A percentile compares a stretch with the other conserved stretches of the same genome.
phyloP scores from a whole-genome alignment of 2,888 invertebrate genomes.

The Cataglyphis altisquamis region DNA sequence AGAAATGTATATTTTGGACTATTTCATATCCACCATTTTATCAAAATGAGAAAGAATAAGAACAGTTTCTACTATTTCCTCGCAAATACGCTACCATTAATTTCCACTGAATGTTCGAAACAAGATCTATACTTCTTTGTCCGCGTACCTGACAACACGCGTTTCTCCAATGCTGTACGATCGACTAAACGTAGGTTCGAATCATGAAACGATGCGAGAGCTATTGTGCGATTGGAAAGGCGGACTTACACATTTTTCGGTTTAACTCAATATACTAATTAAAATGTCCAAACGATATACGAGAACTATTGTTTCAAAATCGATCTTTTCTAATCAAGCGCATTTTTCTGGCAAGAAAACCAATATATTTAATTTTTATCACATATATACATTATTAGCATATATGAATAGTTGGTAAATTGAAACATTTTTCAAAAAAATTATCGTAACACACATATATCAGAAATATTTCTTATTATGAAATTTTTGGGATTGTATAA shows the following conservation, averaged over 20 bases:
- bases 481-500: not conserved
- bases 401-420: not conserved
- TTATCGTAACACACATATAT: not conserved
- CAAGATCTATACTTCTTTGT: constrained; percentile 51
- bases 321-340: constrained; percentile 28
- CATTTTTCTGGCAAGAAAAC: constrained; percentile 18
- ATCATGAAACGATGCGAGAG: constrained; percentile 43
- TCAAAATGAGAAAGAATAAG: not conserved
- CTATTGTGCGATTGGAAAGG: constrained; percentile 74
- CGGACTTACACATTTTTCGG: constrained; percentile 59
- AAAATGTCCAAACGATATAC: constrained; percentile 36
- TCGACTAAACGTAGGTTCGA: constrained; percentile 38
- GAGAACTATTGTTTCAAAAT: constrained; percentile 43
- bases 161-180: constrained; percentile 46
- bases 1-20: not conserved
- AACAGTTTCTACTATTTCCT: not conserved
- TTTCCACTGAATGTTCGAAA: constrained; percentile 66
- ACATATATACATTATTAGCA: not conserved
- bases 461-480: not conserved
- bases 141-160: constrained; percentile 42
- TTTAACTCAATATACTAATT: constrained; percentile 55
- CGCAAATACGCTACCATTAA: constrained; percentile 68
- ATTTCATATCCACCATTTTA: not conserved
- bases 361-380: constrained; percentile 28
- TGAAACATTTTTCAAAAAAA: not conserved